Evolutionary conservation across 2,888 invertebrate genomes (phyloP).

Genomic region (Drosophila demipolita): DNA sequence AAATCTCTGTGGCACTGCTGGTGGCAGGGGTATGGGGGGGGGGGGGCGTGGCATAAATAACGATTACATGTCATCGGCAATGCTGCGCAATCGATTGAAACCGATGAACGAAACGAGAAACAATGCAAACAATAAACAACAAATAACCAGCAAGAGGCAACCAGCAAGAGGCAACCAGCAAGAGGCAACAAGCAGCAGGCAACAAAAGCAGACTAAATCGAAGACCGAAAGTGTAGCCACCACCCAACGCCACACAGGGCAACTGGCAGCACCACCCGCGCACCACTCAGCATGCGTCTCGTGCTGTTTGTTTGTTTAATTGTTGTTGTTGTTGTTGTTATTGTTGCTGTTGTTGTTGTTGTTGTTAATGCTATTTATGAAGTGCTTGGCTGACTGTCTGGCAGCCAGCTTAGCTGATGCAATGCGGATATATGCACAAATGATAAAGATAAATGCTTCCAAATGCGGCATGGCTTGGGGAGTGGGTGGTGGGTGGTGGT

Average conservation of each 20-base stretch:
- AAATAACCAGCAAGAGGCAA: constrained; percentile 12
- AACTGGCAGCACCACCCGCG: not conserved
- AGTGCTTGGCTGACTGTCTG: constrained; percentile 70
- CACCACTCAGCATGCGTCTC: constrained; percentile 41
- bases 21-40: not conserved
- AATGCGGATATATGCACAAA: constrained; percentile 74
- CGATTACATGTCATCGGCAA: constrained; percentile 62
- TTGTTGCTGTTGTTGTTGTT: constrained; percentile 33
- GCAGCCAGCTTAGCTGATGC: constrained; percentile 52
- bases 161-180: constrained; percentile 5
- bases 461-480: not conserved
- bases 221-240: constrained; percentile 15
- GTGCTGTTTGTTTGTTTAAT: constrained; percentile 63
- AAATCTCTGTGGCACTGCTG: constrained; percentile 32
- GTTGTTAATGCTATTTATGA: constrained; percentile 57
- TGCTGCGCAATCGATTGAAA: constrained; percentile 55
- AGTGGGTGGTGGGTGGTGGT: not conserved
- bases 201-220: constrained; percentile 44
- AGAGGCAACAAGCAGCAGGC: constrained; percentile 25
- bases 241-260: not conserved
- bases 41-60: constrained; percentile 53
- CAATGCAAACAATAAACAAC: constrained; percentile 24
- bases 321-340: constrained; percentile 27
- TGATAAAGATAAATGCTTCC: constrained; percentile 47
- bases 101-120: constrained; percentile 22